Conservation (phyloP, 2,113 vertebrate species). For the Xenus cinereus region DNA sequence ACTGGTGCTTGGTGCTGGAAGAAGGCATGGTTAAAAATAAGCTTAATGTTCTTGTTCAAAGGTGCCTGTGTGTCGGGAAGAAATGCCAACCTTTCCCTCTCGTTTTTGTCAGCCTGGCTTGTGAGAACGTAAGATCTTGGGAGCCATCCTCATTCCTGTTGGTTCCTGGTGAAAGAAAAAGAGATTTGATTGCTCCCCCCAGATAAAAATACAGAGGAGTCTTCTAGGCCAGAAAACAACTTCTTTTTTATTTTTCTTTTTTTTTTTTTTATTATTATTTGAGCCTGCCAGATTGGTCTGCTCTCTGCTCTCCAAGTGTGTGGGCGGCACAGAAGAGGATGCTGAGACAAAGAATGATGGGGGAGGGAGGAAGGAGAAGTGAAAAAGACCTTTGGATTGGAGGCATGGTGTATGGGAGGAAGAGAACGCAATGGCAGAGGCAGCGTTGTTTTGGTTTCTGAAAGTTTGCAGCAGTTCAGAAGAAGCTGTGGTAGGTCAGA, state of each 20-base stretch:
- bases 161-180: not conserved
- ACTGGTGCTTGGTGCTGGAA: not conserved
- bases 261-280: not conserved
- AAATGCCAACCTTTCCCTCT: not conserved
- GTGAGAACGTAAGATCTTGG: not conserved
- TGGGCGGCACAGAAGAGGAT: constrained; percentile 52
- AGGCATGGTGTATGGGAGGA: not conserved
- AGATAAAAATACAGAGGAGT: constrained; percentile 25
- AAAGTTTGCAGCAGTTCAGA: not conserved
- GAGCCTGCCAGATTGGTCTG: constrained; percentile 54
- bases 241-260: not conserved
- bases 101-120: not conserved
- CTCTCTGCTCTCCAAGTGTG: constrained; percentile 50
- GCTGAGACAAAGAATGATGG: constrained; percentile 42
- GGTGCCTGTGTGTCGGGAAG: not conserved
- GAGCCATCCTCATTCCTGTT: not conserved
- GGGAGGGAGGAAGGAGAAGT: constrained; percentile 41
- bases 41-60: not conserved
- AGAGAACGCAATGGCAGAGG: not conserved
- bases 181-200: not conserved
- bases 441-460: not conserved
- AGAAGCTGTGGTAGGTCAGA: constrained; percentile 60
- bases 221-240: not conserved
- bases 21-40: not conserved
- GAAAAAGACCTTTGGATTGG: constrained; percentile 44